Conservation (phyloP, 2,888 invertebrate genomes). For the Drosophila quasianomalipes region DNA sequence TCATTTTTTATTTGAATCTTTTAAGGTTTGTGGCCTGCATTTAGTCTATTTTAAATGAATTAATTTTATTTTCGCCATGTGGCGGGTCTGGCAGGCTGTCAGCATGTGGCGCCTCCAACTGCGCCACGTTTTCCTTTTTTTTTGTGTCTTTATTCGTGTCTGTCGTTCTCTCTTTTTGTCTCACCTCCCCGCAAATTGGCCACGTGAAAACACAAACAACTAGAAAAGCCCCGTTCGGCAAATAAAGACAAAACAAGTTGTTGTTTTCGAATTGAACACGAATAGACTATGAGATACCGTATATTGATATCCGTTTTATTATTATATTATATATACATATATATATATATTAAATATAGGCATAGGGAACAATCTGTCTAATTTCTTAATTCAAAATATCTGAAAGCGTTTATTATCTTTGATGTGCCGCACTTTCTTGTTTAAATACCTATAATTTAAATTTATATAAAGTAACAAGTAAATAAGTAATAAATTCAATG, state of each 20-base stretch:
- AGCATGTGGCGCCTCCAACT: slow-evolving; percentile 43
- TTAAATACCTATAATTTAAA: too few relatives aligned
- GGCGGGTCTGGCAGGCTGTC: slow-evolving; percentile 31
- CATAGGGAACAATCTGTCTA: too few relatives aligned
- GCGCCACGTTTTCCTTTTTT: neutral
- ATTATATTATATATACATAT: neutral
- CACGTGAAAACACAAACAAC: slow-evolving; percentile 44
- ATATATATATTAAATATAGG: neutral
- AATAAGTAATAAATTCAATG: neutral
- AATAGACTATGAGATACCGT: slow-evolving; percentile 1
- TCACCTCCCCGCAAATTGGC: slow-evolving; percentile 56
- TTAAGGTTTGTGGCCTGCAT: neutral
- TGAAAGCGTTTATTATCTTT: too few relatives aligned
- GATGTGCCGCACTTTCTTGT: too few relatives aligned
- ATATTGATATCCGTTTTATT: accelerated
- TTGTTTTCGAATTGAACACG: neutral
- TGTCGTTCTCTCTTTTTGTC: neutral
- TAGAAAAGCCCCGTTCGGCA: slow-evolving; percentile 1
- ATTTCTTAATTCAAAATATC: too few relatives aligned
- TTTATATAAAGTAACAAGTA: neutral
- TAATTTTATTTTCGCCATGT: slow-evolving; percentile 21
- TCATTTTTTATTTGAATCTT: neutral
- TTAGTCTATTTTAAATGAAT: neutral
- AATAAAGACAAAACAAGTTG: slow-evolving; percentile 5
- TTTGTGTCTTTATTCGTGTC: neutral